Evolutionary conservation across 2,888 invertebrate genomes (phyloP).

Genomic region (Eilema sororculum): DNA sequence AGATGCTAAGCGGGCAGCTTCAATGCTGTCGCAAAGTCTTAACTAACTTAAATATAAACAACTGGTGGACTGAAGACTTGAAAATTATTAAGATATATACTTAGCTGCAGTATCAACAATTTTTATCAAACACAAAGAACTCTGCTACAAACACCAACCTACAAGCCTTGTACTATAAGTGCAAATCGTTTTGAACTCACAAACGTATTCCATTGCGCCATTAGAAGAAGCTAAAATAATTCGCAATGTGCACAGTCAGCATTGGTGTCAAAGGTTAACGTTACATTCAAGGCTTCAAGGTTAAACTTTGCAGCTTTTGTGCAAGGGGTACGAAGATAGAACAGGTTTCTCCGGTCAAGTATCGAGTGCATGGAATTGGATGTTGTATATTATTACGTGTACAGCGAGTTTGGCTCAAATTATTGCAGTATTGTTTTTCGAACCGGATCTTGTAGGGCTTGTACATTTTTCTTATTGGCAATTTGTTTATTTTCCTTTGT

Average conservation of each 20-base stretch:
- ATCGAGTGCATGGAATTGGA: conserved; percentile 54
- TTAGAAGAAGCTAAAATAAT: conserved; percentile 31
- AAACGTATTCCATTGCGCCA: conserved; percentile 46
- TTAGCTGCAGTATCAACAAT: neutral
- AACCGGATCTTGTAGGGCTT: conserved; percentile 42
- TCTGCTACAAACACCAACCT: conserved; percentile 6
- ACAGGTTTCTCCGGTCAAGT: conserved; percentile 66
- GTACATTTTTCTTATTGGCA: neutral
- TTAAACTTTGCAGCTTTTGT: conserved; percentile 19
- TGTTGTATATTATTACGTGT: conserved; percentile 61
- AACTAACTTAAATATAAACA: neutral
- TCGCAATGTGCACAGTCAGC: conserved; percentile 27
- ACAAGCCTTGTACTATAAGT: conserved; percentile 5
- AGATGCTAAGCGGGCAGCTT: conserved; percentile 40
- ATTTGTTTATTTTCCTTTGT: neutral
- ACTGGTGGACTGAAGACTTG: neutral
- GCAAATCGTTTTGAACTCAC: conserved; percentile 19
- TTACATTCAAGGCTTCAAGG: conserved; percentile 47
- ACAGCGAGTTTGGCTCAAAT: conserved; percentile 47
- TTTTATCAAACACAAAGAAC: conserved; percentile 20
- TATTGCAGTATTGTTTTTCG: conserved; percentile 59
- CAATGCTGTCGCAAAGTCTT: neutral
- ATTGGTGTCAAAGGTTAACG: conserved; percentile 26
- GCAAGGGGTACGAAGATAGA: conserved; percentile 52
- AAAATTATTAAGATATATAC: neutral